These are phyloP conservation scores for Rhyacophila evoluta DNA, from an alignment of 2,888 invertebrate genomes.

Conservation along the genomic window DNA sequence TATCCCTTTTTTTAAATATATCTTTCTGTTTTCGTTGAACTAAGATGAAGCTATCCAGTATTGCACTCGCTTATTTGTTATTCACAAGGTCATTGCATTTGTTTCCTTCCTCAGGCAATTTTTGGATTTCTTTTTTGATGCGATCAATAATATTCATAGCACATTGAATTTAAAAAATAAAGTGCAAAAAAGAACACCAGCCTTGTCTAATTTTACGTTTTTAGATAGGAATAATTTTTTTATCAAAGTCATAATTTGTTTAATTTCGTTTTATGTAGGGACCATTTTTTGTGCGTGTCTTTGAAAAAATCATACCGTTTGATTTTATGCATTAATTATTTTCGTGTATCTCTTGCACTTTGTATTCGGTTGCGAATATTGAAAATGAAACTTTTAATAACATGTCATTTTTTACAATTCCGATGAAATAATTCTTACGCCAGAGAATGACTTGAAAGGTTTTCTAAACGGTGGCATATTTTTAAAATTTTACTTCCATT, in stretches of 20 bases:
- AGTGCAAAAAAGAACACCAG: slow-evolving; percentile 11
- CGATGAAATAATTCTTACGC: background rate
- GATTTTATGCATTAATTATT: slow-evolving; percentile 13
- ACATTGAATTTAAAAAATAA: slow-evolving; percentile 6
- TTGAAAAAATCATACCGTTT: background rate
- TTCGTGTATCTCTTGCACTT: background rate
- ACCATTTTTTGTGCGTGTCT: slow-evolving; percentile 20
- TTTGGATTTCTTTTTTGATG: background rate
- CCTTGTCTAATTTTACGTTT: background rate
- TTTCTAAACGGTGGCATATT: background rate
- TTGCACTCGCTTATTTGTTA: background rate
- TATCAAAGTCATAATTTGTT: slow-evolving; percentile 25
- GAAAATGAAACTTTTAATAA: background rate
- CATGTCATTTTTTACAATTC: background rate
- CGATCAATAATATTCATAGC: background rate
- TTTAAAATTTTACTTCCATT: background rate
- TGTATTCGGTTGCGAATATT: background rate
- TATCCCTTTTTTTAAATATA: background rate
- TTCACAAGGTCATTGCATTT: background rate
- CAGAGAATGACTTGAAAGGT: background rate
- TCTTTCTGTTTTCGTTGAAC: background rate
- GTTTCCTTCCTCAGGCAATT: background rate
- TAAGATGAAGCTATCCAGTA: background rate
- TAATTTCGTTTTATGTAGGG: slow-evolving; percentile 17
- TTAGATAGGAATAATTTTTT: slow-evolving; percentile 9